Evolutionary conservation across 2,888 invertebrate genomes (phyloP).

Genomic region (Epistrophe grossulariae): DNA sequence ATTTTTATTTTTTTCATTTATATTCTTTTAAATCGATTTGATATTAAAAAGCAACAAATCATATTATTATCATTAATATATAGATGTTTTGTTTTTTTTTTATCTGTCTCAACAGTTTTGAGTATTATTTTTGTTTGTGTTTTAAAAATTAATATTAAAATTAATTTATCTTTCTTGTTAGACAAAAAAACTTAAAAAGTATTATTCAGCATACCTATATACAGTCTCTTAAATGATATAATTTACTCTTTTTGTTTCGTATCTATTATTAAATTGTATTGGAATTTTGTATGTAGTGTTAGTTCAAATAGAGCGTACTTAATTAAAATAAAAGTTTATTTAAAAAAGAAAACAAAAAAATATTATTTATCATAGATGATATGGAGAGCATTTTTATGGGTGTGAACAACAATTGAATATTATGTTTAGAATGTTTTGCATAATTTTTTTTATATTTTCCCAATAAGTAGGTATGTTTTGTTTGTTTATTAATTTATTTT

Average conservation of each 20-base stretch:
- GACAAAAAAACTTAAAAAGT: constrained; percentile 59
- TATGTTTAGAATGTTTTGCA: neutral
- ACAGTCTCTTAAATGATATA: constrained; percentile 75
- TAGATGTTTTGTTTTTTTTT: constrained; percentile 32
- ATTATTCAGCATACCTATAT: constrained; percentile 72
- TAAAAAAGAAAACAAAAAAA: constrained; percentile 14
- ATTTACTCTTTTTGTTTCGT: constrained; percentile 51
- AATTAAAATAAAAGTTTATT: neutral
- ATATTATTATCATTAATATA: constrained; percentile 47
- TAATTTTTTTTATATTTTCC: constrained; percentile 28
- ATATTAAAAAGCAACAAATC: constrained; percentile 75
- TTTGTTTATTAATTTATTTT: constrained; percentile 23
- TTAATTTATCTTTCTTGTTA: constrained; percentile 63
- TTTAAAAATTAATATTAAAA: constrained; percentile 64
- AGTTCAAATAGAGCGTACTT: constrained; percentile 26
- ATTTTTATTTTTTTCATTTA: constrained; percentile 50
- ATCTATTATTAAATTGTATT: constrained; percentile 47
- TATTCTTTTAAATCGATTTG: constrained; percentile 62
- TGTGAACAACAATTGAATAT: constrained; percentile 62
- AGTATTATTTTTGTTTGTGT: constrained; percentile 46
- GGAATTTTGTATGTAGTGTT: constrained; percentile 17
- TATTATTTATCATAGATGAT: constrained; percentile 50
- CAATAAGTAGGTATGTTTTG: constrained; percentile 41
- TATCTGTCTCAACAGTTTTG: constrained; percentile 42
- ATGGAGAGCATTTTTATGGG: constrained; percentile 64